Evolutionary conservation across 1,140 invertebrate species (phyloP).

Genomic region (Drosophila burlai): DNA sequence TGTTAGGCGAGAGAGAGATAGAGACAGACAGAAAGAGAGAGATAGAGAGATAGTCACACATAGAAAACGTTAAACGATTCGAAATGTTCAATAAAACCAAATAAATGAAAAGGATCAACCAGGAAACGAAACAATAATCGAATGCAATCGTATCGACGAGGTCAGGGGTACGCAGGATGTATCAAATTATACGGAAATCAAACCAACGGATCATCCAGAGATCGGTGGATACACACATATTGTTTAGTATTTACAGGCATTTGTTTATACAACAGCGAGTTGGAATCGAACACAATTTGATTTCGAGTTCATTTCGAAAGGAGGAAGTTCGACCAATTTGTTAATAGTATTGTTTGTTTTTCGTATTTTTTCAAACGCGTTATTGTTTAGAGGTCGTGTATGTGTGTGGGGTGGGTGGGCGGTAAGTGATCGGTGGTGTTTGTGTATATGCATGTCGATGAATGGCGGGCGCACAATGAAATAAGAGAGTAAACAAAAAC

Average conservation of each 20-base stretch:
- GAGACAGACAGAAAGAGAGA: constrained; percentile 74
- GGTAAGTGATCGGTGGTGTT: neutral
- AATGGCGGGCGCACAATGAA: constrained; percentile 70
- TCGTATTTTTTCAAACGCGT: constrained; percentile 74
- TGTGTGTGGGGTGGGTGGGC: constrained; percentile 2
- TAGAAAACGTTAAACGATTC: constrained; percentile 74
- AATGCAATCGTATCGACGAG: constrained; percentile 35
- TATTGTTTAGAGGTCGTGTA: constrained; percentile 33
- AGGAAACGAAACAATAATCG: constrained; percentile 22
- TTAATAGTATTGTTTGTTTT: constrained; percentile 26
- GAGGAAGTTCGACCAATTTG: constrained; percentile 57
- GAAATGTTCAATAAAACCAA: constrained; percentile 34
- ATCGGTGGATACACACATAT: constrained; percentile 33
- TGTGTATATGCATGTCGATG: constrained; percentile 43
- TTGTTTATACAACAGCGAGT: constrained; percentile 44
- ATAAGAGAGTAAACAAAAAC: constrained; percentile 79
- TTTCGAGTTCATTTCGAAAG: constrained; percentile 19
- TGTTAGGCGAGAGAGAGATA: constrained; percentile 56
- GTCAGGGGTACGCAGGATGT: constrained; percentile 19
- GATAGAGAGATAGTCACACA: constrained; percentile 77
- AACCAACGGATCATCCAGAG: constrained; percentile 26
- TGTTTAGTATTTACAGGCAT: constrained; percentile 48
- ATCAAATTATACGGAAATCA: constrained; percentile 26
- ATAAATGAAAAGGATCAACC: neutral
- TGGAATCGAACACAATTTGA: constrained; percentile 36